A percentile compares a stretch with the other conserved stretches of the same genome.
phyloP scores from a whole-genome alignment of 1,140 invertebrate genomes.

The Brachionus sp. region DNA sequence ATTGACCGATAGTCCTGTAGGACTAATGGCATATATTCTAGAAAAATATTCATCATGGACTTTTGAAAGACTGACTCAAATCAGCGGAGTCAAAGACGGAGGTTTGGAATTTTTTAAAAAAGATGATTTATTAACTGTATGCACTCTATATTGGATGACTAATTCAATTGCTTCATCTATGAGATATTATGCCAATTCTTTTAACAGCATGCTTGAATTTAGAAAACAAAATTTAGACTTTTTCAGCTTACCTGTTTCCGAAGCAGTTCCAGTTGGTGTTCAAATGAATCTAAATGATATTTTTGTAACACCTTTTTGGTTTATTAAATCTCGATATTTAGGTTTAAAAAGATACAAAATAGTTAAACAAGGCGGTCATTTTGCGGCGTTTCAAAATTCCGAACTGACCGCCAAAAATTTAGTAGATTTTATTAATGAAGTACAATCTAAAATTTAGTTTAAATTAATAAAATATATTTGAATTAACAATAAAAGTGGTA shows the following conservation, averaged over 20 bases:
- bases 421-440: conserved; percentile 36
- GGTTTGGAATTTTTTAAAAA: conserved; percentile 62
- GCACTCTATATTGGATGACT: conserved; percentile 81
- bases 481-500: too few species aligned
- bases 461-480: too few species aligned
- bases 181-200: conserved; percentile 71
- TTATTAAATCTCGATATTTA: conserved; percentile 51
- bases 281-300: conserved; percentile 58
- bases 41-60: conserved; percentile 80
- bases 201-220: conserved; percentile 57
- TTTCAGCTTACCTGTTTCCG: conserved; percentile 44
- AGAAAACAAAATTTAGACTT: conserved; percentile 59
- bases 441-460: not conserved
- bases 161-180: conserved; percentile 72
- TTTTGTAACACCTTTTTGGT: conserved; percentile 49
- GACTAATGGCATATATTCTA: conserved; percentile 74
- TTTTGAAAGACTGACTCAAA: conserved; percentile 62
- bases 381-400: conserved; percentile 70
- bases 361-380: conserved; percentile 70
- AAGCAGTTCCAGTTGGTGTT: conserved; percentile 57
- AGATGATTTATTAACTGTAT: conserved; percentile 76
- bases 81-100: conserved; percentile 65
- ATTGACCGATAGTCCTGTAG: conserved; percentile 64
- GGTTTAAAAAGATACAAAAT: conserved; percentile 55
- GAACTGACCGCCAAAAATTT: conserved; percentile 43